Evolutionary conservation across 2,113 vertebrate genomes (phyloP), one percentile per base, ranked within the genome.

Genomic region (Hucho hucho): DNA sequence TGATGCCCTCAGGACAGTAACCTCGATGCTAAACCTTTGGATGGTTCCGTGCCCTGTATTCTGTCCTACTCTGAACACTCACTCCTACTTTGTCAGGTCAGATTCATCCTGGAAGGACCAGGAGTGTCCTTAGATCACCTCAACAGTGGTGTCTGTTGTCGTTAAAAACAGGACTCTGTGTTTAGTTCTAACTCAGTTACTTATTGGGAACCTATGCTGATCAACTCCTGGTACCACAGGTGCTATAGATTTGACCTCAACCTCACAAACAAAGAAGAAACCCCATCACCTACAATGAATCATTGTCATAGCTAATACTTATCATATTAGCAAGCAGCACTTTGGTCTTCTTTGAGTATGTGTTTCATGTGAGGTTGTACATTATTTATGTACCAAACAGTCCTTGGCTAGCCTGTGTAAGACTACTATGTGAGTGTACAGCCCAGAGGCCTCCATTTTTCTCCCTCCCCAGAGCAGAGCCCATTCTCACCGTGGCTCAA

Each of bases 401-500:
- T 11, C 20, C 59, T 63, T 22, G n/a, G 12, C 16, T 58, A 53
- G 25, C 49, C 43, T 29, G 68, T 29, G 16, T 28, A 18, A 3
- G 25, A 16, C 69, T 49, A 53, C 69, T 70, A 24, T 73, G 32
- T 56, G 37, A 58, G 26, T 73, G 56, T 70, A 70, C 37, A 28
- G 64, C 20, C 70, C 61, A 74, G 26, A 59, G 53, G 78, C 72
- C 43, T 70, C 32, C 64, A 18, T 61, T 58, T 25, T 26, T 29
- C 25, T 26, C 70, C 6, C 24, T 65, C 73, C 66, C 59, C 71
- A 18, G 89, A 92, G 75, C 18, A 5, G 78, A 43, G 37, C 37
- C 37, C 37, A 43, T 11, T 71, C 70, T 67, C 66, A 66, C 80
- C 43, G 73, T 77, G 81, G 75, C 79, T 78, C 78, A 74, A 76